phyloP scores from a whole-genome alignment of 92 coral and sea anemone genomes.

The Virgularia gustaviana region DNA sequence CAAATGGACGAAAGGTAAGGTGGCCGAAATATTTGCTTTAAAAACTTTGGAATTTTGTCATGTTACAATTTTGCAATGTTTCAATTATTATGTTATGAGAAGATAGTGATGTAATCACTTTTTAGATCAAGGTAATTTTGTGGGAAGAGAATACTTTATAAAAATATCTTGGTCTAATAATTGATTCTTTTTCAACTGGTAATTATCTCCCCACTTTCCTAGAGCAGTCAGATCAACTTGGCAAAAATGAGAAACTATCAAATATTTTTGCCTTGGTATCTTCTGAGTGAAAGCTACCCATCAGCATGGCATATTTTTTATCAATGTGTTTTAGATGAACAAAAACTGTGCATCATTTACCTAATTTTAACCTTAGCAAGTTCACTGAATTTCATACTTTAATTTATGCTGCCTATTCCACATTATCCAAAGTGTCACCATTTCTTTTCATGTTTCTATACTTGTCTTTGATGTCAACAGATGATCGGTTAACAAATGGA shows the following conservation, averaged over 20 bases:
- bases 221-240: no score
- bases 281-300: not conserved
- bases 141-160: no score
- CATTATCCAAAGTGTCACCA: not conserved
- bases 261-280: not conserved
- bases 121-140: no score
- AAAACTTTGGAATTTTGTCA: not conserved
- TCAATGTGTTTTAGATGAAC: no score
- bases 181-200: no score
- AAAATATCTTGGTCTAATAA: no score
- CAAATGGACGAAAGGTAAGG: conserved; percentile 19
- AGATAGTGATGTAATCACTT: not conserved
- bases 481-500: not conserved
- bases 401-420: not conserved
- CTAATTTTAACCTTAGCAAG: no score
- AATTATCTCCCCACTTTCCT: no score
- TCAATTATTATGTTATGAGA: not conserved
- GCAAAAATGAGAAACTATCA: not conserved
- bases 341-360: no score
- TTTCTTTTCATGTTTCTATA: not conserved
- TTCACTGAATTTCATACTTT: no score
- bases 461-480: not conserved
- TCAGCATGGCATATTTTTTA: not conserved
- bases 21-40: not conserved
- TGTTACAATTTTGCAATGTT: no score